phyloP scores from a whole-genome alignment of 2,797 vertebrate species.

The Sebastes vulpes region DNA sequence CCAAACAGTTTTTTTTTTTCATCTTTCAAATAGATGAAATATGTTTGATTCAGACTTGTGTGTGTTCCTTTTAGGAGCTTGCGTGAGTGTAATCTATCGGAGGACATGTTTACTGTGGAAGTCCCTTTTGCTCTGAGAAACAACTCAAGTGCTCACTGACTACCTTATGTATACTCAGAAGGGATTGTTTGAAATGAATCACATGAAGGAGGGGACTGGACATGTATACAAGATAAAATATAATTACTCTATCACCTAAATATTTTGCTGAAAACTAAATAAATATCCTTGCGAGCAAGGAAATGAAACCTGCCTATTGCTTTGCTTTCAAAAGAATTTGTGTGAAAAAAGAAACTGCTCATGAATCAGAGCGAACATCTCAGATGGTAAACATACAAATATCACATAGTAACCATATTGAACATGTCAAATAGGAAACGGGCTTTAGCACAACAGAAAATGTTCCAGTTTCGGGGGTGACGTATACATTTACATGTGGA shows the following conservation, averaged over 20 bases:
- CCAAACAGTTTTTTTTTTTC: conserved; percentile 46
- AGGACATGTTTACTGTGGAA: conserved; percentile 75
- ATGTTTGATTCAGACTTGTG: conserved; percentile 59
- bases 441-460: conserved; percentile 3
- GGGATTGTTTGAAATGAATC: conserved; percentile 84
- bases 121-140: conserved; percentile 72
- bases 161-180: conserved; percentile 81
- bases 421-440: conserved; percentile 20
- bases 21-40: conserved; percentile 59
- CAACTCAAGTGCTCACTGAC: conserved; percentile 73
- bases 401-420: conserved; percentile 22
- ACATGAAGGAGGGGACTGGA: conserved; percentile 77
- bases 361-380: conserved; percentile 49
- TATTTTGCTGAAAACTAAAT: conserved; percentile 83
- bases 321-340: conserved; percentile 61
- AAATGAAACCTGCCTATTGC: conserved; percentile 73
- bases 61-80: conserved; percentile 71
- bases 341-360: conserved; percentile 36
- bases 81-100: conserved; percentile 65
- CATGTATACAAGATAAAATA: conserved; percentile 84
- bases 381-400: conserved; percentile 58
- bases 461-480: conserved; percentile 19
- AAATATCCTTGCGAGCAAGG: conserved; percentile 75
- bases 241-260: conserved; percentile 84
- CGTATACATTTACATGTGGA: conserved; percentile 26